These are phyloP conservation scores for Episyrphus balteatus DNA, from an alignment of 1,140 invertebrate genomes.

Conservation along the genomic window DNA sequence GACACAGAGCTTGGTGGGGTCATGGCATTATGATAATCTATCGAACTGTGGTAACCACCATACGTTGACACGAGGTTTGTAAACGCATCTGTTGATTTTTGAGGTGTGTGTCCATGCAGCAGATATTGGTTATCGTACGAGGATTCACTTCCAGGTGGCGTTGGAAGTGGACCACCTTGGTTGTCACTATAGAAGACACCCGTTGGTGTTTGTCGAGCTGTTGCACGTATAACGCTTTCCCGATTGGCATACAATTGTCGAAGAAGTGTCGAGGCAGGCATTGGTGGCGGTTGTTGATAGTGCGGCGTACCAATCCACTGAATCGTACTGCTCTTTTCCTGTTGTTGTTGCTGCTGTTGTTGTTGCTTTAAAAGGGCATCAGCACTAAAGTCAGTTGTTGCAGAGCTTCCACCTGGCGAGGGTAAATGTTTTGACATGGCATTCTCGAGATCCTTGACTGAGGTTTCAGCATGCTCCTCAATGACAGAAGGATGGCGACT, in stretches of 20 bases:
- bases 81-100: conserved; percentile 43
- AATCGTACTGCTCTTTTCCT: conserved; percentile 58
- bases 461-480: conserved; percentile 19
- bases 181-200: conserved; percentile 39
- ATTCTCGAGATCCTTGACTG: conserved; percentile 76
- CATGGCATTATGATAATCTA: conserved; percentile 84
- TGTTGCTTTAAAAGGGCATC: conserved; percentile 65
- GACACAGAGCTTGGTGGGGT: conserved; percentile 91
- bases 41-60: conserved; percentile 49
- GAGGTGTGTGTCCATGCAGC: conserved; percentile 44
- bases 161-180: conserved; percentile 64
- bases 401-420: conserved; percentile 31
- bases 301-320: conserved; percentile 85
- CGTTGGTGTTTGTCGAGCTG: conserved; percentile 35
- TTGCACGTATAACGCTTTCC: conserved; percentile 84
- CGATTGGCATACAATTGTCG: conserved; percentile 84
- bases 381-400: conserved; percentile 68
- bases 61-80: conserved; percentile 48
- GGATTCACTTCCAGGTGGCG: conserved; percentile 74
- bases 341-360: conserved; percentile 48
- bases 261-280: conserved; percentile 73
- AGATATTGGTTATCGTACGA: conserved; percentile 65
- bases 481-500: conserved; percentile 18
- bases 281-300: conserved; percentile 52
- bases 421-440: conserved; percentile 94